Conservation (phyloP, 2,888 invertebrate genomes). For the Tetragonula carbonaria region DNA sequence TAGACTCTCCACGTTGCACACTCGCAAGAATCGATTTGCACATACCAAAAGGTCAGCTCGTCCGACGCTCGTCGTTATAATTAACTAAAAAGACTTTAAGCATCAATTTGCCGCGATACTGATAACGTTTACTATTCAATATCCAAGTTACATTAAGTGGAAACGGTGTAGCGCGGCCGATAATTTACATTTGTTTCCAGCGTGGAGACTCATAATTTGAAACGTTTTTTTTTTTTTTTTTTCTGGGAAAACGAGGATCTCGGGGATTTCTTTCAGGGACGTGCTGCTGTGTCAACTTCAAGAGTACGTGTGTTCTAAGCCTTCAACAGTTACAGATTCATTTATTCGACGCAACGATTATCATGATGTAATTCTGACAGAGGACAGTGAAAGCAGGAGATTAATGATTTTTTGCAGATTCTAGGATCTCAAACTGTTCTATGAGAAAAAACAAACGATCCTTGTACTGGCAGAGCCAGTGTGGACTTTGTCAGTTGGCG, state of each 20-base stretch:
- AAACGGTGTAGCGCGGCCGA: not conserved
- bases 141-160: not conserved
- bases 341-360: not conserved
- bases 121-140: not conserved
- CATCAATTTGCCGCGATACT: not conserved
- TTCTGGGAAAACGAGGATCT: not conserved
- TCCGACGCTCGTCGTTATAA: constrained; percentile 4
- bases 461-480: not conserved
- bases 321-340: not conserved
- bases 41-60: constrained; percentile 1
- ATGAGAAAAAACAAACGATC: not conserved
- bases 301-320: not conserved
- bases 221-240: not conserved
- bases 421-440: not conserved
- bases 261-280: not conserved
- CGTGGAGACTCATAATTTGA: not conserved
- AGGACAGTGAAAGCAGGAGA: not conserved
- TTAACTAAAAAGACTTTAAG: constrained; percentile 6
- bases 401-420: not conserved
- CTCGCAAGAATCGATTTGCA: constrained; percentile 12
- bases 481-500: not conserved
- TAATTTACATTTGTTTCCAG: not conserved
- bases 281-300: not conserved
- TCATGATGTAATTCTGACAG: not conserved
- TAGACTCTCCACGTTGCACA: not conserved